These are phyloP conservation scores for Oreohelix idahoensis DNA, from an alignment of 1,140 invertebrate genomes.

Conservation along the genomic window DNA sequence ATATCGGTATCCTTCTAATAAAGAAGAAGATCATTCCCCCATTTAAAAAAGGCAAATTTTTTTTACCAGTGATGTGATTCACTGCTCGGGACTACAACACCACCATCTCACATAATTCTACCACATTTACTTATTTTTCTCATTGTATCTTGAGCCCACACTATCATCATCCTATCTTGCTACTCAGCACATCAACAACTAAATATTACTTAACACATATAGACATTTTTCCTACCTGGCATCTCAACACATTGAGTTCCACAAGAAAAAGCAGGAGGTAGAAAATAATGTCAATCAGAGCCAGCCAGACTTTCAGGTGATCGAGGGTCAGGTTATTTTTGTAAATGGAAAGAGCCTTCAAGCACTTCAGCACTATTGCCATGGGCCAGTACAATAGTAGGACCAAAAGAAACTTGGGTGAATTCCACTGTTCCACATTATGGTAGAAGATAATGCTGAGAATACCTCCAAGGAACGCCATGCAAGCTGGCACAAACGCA, in stretches of 20 bases:
- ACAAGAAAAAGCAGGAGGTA: constrained; percentile 58
- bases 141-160: too few relatives aligned
- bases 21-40: too few relatives aligned
- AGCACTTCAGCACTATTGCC: constrained; percentile 54
- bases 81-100: too few relatives aligned
- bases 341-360: constrained; percentile 61
- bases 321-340: constrained; percentile 51
- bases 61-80: too few relatives aligned
- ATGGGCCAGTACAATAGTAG: constrained; percentile 63
- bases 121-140: too few relatives aligned
- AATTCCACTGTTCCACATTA: constrained; percentile 71
- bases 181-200: too few relatives aligned
- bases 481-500: constrained; percentile 60
- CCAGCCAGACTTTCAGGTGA: constrained; percentile 62
- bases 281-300: constrained; percentile 56
- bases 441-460: constrained; percentile 65
- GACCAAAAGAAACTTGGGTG: constrained; percentile 65
- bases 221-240: constrained; percentile 50
- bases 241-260: constrained; percentile 61
- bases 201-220: too few relatives aligned
- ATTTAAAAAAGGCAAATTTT: too few relatives aligned
- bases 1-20: too few relatives aligned
- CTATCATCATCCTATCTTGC: too few relatives aligned
- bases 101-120: too few relatives aligned
- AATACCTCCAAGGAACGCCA: constrained; percentile 55